phyloP scores from a whole-genome alignment of 1,140 invertebrate species.

The Drosophila lacertosa region DNA sequence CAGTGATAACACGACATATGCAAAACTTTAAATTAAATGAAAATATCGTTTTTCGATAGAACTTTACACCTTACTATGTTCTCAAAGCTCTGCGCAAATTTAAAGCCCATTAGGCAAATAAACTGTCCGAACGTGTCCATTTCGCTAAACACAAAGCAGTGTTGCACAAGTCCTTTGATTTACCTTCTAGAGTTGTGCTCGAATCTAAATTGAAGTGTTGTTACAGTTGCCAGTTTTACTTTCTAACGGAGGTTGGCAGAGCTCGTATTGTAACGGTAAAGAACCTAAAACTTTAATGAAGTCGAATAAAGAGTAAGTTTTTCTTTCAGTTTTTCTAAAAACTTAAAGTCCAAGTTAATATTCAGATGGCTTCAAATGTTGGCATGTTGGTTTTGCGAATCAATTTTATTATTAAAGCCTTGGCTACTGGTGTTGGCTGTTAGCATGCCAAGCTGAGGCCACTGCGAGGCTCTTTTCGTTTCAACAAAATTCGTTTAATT shows the following conservation, averaged over 20 bases:
- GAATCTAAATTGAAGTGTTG: not conserved
- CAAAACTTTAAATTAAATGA: not conserved
- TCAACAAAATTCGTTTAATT: slow-evolving; percentile 73
- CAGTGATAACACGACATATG: not conserved
- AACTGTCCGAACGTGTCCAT: not conserved
- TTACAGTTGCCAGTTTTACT: not conserved
- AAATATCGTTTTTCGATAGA: too few relatives aligned
- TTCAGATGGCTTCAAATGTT: slow-evolving; percentile 11
- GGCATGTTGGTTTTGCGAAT: slow-evolving; percentile 6
- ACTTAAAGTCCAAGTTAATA: not conserved
- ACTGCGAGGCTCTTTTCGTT: slow-evolving; percentile 47
- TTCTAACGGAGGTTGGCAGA: not conserved
- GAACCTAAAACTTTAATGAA: too few relatives aligned
- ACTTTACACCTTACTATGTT: not conserved
- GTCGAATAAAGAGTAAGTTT: too few relatives aligned
- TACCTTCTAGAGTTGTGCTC: too few relatives aligned
- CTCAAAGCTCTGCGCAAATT: not conserved
- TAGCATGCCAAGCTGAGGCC: slow-evolving; percentile 21
- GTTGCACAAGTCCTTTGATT: not conserved
- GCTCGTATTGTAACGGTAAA: too few relatives aligned
- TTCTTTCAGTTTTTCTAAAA: too few relatives aligned
- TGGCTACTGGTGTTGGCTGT: slow-evolving; percentile 17
- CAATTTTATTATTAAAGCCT: slow-evolving; percentile 48
- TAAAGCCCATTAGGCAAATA: not conserved
- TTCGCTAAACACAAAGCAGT: not conserved